Conservation (phyloP, 2,113 vertebrate genomes). For the Sula dactylatra region DNA sequence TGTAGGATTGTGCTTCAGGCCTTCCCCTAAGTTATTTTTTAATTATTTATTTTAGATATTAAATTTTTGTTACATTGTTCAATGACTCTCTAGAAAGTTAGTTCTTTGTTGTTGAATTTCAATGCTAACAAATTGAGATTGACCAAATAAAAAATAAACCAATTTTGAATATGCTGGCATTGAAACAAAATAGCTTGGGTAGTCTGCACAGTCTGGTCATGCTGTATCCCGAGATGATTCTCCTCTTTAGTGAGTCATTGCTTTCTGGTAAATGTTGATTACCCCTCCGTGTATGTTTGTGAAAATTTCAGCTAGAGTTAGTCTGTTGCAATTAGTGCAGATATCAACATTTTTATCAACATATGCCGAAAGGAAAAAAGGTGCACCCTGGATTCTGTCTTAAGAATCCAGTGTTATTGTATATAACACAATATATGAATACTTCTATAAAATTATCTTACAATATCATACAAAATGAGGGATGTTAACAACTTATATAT, state of each 20-base stretch:
- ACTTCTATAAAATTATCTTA: background rate
- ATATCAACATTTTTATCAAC: background rate
- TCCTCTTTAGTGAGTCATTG: slow-evolving; percentile 42
- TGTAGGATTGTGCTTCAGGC: background rate
- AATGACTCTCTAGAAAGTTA: background rate
- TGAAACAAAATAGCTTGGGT: slow-evolving; percentile 42
- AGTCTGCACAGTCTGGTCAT: slow-evolving; percentile 55
- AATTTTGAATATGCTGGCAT: slow-evolving; percentile 48
- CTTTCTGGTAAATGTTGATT: slow-evolving; percentile 60
- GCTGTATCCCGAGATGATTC: slow-evolving; percentile 17
- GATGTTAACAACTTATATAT: background rate
- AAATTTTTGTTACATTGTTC: background rate
- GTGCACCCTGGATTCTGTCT: background rate
- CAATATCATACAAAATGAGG: rapidly evolving
- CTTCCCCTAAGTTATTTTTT: background rate
- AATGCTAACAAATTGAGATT: background rate
- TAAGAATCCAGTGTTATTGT: background rate
- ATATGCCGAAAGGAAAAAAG: background rate
- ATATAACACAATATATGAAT: background rate
- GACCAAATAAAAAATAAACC: slow-evolving; percentile 14
- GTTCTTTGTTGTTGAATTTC: background rate
- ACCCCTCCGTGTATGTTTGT: background rate
- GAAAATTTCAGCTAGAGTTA: background rate
- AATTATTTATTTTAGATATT: background rate
- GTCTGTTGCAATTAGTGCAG: background rate